phyloP scores from a whole-genome alignment of 1,140 invertebrate species.

The Thaumatotibia leucotreta region DNA sequence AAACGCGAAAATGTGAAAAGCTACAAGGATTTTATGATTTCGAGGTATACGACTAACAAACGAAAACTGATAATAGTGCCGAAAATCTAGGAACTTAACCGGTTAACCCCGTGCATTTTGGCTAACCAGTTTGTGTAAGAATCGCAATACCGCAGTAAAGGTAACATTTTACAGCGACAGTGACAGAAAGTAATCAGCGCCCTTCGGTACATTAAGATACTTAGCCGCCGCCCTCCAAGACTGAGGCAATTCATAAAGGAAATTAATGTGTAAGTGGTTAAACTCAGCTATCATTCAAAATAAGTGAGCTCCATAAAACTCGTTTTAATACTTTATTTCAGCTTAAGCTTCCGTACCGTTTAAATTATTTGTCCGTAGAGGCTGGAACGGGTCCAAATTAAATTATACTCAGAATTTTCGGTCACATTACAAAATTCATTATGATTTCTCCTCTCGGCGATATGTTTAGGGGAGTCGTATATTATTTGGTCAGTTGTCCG shows the following conservation, averaged over 20 bases:
- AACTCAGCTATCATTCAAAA: slow-evolving; percentile 66
- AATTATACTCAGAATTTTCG: slow-evolving; percentile 60
- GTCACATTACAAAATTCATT: slow-evolving; percentile 49
- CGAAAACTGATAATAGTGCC: too few species aligned
- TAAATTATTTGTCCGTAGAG: slow-evolving; percentile 64
- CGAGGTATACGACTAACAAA: too few species aligned
- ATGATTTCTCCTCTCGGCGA: slow-evolving; percentile 29
- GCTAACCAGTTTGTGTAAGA: too few species aligned
- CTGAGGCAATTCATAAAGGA: slow-evolving; percentile 53
- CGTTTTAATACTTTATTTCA: slow-evolving; percentile 70
- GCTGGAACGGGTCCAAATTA: slow-evolving; percentile 65
- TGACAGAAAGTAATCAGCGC: not conserved
- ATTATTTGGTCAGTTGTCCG: slow-evolving; percentile 24
- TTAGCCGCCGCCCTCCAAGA: slow-evolving; percentile 18
- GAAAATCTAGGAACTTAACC: too few species aligned
- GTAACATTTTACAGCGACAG: not conserved
- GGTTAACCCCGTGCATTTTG: too few species aligned
- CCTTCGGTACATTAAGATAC: slow-evolving; percentile 2
- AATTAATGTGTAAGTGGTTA: slow-evolving; percentile 68
- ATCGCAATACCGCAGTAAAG: not conserved
- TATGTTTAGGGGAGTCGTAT: slow-evolving; percentile 30
- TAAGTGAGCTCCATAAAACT: slow-evolving; percentile 66
- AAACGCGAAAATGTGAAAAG: too few species aligned
- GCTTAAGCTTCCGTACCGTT: slow-evolving; percentile 64
- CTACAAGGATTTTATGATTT: too few species aligned